These are phyloP conservation scores for Morone chrysops DNA, from an alignment of 2,113 vertebrate genomes.

Conservation along the genomic window DNA sequence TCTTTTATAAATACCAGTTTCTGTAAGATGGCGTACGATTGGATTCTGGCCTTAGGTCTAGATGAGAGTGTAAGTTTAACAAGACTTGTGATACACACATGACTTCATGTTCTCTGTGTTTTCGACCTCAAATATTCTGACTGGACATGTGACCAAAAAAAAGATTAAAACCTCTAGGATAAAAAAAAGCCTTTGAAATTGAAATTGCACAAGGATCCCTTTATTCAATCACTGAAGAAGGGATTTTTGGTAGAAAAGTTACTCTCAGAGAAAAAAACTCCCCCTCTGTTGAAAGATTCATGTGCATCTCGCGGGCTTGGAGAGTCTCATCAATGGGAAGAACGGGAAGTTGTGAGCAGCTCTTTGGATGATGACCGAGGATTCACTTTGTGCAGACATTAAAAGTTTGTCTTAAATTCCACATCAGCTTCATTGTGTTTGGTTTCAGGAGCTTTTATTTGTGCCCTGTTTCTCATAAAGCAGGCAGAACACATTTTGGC, in stretches of 20 bases:
- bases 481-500: not conserved
- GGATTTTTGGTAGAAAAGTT: not conserved
- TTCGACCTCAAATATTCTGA: not conserved
- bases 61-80: too few relatives aligned
- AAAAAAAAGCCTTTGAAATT: conserved; percentile 7
- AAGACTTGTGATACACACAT: not conserved
- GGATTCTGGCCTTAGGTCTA: too few relatives aligned
- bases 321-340: not conserved
- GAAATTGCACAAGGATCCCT: not conserved
- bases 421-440: not conserved
- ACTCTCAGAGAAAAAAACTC: not conserved
- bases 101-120: not conserved
- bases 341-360: not conserved
- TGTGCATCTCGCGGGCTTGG: not conserved
- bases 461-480: not conserved
- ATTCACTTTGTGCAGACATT: not conserved
- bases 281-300: not conserved
- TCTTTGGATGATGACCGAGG: not conserved
- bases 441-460: not conserved
- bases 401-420: conserved; percentile 6
- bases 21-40: too few relatives aligned
- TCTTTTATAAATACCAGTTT: too few relatives aligned
- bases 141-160: not conserved
- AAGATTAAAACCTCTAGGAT: not conserved
- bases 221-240: not conserved